A percentile compares a stretch with the other conserved stretches of the same genome.
These are phyloP conservation scores for Bhutanitis thaidina DNA, from an alignment of 2,888 invertebrate species.

Conservation along the genomic window DNA sequence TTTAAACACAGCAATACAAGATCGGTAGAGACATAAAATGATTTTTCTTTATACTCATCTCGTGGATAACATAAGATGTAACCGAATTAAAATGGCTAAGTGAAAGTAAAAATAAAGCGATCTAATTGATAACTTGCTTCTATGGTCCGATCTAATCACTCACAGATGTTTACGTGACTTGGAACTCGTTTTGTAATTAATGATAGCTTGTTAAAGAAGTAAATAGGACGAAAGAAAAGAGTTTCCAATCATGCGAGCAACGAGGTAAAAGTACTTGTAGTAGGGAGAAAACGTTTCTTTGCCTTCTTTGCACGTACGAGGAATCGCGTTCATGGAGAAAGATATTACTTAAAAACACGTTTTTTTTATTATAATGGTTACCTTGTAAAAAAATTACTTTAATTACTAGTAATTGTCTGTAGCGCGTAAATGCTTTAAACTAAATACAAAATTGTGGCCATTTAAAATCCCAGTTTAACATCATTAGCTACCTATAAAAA, in stretches of 20 bases:
- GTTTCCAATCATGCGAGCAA: neutral
- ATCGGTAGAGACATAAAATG: too few relatives aligned
- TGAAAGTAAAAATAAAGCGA: neutral
- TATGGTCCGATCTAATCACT: slow-evolving; percentile 1
- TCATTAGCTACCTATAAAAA: too few relatives aligned
- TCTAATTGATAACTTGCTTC: slow-evolving; percentile 4
- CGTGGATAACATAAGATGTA: too few relatives aligned
- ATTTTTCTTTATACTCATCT: too few relatives aligned
- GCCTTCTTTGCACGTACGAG: neutral
- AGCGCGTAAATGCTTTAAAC: too few relatives aligned
- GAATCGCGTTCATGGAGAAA: neutral
- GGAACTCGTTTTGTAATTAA: slow-evolving; percentile 8
- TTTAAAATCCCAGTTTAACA: too few relatives aligned
- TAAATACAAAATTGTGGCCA: too few relatives aligned
- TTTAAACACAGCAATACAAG: too few relatives aligned
- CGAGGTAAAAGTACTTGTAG: neutral
- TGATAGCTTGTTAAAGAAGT: neutral
- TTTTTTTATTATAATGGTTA: neutral
- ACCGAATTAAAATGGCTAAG: neutral
- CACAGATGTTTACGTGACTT: slow-evolving; percentile 3
- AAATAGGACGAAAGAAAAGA: slow-evolving; percentile 5
- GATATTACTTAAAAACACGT: neutral
- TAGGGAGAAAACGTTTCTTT: slow-evolving; percentile 1
- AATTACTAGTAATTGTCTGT: neutral
- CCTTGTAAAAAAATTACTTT: neutral